Conservation (phyloP, 2,888 invertebrate genomes). For the Chrysopilus asiliformis region DNA sequence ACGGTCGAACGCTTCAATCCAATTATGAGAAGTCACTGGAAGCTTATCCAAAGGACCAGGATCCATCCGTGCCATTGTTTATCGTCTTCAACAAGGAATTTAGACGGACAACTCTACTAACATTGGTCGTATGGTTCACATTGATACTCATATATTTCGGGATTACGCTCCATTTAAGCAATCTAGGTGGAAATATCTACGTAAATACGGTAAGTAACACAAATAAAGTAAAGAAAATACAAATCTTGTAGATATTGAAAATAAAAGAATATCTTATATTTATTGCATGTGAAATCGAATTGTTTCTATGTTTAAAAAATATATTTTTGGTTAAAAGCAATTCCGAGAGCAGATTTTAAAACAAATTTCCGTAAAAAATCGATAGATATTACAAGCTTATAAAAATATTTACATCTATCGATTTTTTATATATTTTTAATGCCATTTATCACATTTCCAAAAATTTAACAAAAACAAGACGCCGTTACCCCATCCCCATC, state of each 20-base stretch:
- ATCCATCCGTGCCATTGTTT: slow-evolving; percentile 35
- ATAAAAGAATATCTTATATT: too few relatives aligned
- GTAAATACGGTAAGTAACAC: slow-evolving; percentile 50
- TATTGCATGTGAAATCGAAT: not conserved
- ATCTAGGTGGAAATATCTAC: slow-evolving; percentile 60
- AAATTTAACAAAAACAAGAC: too few relatives aligned
- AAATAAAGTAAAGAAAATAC: too few relatives aligned
- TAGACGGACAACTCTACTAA: slow-evolving; percentile 51
- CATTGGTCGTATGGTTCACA: slow-evolving; percentile 58
- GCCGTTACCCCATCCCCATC: too few relatives aligned
- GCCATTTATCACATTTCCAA: too few relatives aligned
- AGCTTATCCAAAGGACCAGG: slow-evolving; percentile 16
- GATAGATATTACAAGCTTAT: too few relatives aligned
- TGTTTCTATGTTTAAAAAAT: slow-evolving; percentile 2
- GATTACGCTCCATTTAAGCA: slow-evolving; percentile 58
- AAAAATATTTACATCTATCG: too few relatives aligned
- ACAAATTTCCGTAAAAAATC: too few relatives aligned
- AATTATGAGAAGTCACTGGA: slow-evolving; percentile 51
- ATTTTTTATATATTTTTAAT: too few relatives aligned
- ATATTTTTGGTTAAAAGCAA: too few relatives aligned
- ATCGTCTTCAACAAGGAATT: slow-evolving; percentile 53
- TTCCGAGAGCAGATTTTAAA: too few relatives aligned
- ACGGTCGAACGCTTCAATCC: slow-evolving; percentile 46
- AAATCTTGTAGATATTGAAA: too few relatives aligned
- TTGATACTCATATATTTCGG: slow-evolving; percentile 69